Evolutionary conservation across 2,797 vertebrate genomes (phyloP), one percentile per base, ranked within the genome.

Genomic region (Petrocephalus sullivani): DNA sequence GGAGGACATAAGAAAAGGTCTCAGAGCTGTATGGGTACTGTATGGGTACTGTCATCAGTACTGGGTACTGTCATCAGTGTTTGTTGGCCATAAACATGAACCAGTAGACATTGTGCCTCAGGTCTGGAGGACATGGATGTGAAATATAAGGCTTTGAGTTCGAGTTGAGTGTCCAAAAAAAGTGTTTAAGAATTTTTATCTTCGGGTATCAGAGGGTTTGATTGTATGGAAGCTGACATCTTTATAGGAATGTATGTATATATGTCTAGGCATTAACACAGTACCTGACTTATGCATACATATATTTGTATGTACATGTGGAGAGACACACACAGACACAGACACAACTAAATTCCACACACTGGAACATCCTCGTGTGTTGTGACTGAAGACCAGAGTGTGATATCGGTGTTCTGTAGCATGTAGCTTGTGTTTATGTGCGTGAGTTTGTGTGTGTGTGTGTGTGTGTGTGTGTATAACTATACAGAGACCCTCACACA

Each of bases 401-500:
- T 83, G 88, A 87, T 64, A 61, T 89, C 57, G 51, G 14, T 87
- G 57, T 89, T 87, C 51, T 89, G 46, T 87, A 67, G 75, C 54
- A n/a, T 88, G 84, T 71, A 49, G 21, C n/a, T 8, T 83, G 87
- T 46, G 51, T 60, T n/a, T 88, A 1, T 85, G 28, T 88, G 49
- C 54, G 87, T 67, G 19, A 28, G 28, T 28, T 28, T 88, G 46
- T 87, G 54, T 87, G 61, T 23, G 19, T 84, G 46, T 81, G 61
- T 23, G 41, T 4, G 41, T 87, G 19, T 8, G 23, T 86, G 10
- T 61, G 51, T 88, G 3, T 37, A 2, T 60, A 16, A 4, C 28
- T 23, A 60, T 49, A 16, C 21, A 64, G 14, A 67, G n/a, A 87
- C 41, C 9, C 21, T 21, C 46, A 51, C 86, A 88, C 64, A 75